A percentile compares a stretch with the other conserved stretches of the same genome.
phyloP scores from a whole-genome alignment of 1,140 invertebrate genomes.

The Diorhabda elongata region DNA sequence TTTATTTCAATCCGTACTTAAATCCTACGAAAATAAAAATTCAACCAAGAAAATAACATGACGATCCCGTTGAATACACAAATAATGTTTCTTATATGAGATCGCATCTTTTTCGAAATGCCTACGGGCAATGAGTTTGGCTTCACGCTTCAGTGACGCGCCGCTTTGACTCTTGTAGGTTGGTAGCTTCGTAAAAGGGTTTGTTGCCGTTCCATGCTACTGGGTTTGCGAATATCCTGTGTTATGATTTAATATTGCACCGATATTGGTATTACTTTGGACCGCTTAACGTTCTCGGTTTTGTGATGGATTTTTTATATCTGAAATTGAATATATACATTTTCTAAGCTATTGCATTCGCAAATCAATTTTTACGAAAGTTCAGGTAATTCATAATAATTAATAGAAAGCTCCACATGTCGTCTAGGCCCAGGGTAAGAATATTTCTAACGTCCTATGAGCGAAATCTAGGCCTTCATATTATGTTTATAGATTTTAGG shows the following conservation, averaged over 20 bases:
- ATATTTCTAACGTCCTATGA: no score
- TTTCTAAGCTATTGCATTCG: not conserved
- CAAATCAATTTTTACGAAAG: no score
- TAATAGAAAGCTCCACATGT: no score
- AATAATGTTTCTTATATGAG: constrained; percentile 3
- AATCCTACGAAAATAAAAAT: not conserved
- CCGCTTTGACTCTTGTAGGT: constrained; percentile 1
- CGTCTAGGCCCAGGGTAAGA: no score
- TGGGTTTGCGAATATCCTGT: not conserved
- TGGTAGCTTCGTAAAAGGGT: not conserved
- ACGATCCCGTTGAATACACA: constrained; percentile 1
- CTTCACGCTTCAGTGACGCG: constrained; percentile 4
- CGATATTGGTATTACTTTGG: constrained; percentile 6
- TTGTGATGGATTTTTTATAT: not conserved
- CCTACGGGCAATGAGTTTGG: constrained; percentile 1
- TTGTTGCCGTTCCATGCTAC: not conserved
- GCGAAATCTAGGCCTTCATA: no score
- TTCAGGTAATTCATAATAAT: no score
- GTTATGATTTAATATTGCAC: constrained; percentile 1
- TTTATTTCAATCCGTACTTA: not conserved
- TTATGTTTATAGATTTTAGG: no score
- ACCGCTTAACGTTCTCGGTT: not conserved
- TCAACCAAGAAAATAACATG: constrained; percentile 2
- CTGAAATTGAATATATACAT: not conserved
- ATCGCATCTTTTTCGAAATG: not conserved